Evolutionary conservation across 2,113 vertebrate genomes (phyloP).

Genomic region (Panthera tigris): DNA sequence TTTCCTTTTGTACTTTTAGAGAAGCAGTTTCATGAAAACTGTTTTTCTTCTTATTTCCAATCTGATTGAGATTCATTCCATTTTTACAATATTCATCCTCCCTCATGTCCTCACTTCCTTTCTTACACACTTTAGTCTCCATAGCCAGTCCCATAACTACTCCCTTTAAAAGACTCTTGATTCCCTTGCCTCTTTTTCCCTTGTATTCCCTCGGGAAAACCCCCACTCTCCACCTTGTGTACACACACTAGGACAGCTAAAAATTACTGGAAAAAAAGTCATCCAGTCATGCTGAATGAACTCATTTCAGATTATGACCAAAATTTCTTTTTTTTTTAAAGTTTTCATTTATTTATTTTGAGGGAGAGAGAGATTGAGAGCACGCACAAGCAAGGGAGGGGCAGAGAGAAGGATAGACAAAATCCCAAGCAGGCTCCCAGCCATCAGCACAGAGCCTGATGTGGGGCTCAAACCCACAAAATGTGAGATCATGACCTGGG

Average conservation of each 20-base stretch:
- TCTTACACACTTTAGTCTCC: background rate
- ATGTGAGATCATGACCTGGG: no score
- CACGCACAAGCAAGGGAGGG: no score
- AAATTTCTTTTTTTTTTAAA: no score
- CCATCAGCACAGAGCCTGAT: no score
- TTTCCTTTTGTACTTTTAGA: background rate
- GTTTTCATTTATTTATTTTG: no score
- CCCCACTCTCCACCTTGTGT: background rate
- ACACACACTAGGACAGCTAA: background rate
- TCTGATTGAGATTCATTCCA: background rate
- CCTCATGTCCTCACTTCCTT: background rate
- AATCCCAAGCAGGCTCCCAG: no score
- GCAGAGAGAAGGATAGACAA: no score
- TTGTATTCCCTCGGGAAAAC: background rate
- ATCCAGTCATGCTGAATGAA: background rate
- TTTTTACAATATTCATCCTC: background rate
- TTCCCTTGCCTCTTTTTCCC: background rate
- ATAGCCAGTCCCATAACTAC: background rate
- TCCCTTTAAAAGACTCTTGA: conserved; percentile 19
- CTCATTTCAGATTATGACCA: background rate
- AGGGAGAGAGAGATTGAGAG: no score
- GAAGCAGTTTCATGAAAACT: background rate
- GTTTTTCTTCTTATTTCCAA: background rate
- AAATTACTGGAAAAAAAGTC: background rate
- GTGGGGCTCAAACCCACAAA: no score